These are phyloP conservation scores for Trichosurus vulpecula DNA, from an alignment of 2,797 vertebrate genomes.

Conservation along the genomic window DNA sequence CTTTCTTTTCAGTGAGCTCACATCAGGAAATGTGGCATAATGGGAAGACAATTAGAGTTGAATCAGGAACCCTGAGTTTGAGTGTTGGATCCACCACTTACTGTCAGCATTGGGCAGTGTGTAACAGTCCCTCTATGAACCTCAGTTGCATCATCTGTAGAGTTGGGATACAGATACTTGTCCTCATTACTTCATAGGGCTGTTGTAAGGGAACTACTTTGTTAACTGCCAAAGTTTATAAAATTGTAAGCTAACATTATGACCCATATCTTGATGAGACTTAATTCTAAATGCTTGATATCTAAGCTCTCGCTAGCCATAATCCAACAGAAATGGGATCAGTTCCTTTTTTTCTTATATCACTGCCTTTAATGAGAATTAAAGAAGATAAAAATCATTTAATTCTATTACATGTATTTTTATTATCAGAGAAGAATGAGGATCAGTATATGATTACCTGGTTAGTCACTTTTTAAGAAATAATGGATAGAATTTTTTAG, in stretches of 20 bases:
- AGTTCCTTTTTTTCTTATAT: conserved; percentile 16
- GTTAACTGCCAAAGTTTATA: background rate
- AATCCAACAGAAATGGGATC: background rate
- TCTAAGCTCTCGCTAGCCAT: conserved; percentile 14
- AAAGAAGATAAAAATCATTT: background rate
- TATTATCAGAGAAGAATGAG: conserved; percentile 44
- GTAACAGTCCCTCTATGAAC: background rate
- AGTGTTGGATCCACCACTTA: background rate
- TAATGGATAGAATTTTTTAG: conserved; percentile 53
- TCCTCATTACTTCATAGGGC: background rate
- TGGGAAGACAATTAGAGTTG: background rate
- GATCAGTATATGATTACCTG: conserved; percentile 42
- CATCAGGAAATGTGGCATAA: background rate
- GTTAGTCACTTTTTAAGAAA: conserved; percentile 43
- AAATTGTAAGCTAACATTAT: background rate
- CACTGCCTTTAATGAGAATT: background rate
- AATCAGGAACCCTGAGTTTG: background rate
- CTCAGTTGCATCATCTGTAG: background rate
- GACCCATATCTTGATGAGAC: conserved; percentile 34
- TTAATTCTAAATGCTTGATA: conserved; percentile 43
- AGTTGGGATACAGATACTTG: background rate
- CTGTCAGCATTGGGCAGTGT: background rate
- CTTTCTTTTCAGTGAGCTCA: background rate
- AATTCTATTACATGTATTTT: background rate
- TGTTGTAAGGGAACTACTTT: background rate